Conservation (phyloP, 2,888 invertebrate species). For the Conus canariensis region DNA sequence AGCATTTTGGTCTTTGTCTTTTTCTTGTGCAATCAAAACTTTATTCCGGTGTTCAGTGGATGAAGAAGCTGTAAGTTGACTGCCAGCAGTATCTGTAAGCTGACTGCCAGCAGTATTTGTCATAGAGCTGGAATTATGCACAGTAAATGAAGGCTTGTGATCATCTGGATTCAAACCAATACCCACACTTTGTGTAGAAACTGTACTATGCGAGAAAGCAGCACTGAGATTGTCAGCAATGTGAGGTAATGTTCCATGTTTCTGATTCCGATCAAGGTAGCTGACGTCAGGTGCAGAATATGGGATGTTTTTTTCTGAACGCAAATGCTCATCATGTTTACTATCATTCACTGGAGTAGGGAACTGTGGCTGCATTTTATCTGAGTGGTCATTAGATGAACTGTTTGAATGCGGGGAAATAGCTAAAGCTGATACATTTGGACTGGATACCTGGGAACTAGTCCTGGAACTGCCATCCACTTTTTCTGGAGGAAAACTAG, state of each 20-base stretch:
- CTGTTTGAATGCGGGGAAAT: not conserved
- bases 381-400: not conserved
- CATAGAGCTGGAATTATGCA: not conserved
- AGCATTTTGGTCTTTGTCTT: not conserved
- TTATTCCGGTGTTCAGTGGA: not conserved
- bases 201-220: not conserved
- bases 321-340: not conserved
- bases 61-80: not conserved
- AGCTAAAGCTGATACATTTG: not conserved
- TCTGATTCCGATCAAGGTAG: not conserved
- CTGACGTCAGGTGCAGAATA: not conserved
- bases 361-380: not conserved
- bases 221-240: too few relatives aligned
- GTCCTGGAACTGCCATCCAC: not conserved
- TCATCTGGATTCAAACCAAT: not conserved
- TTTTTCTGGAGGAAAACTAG: not conserved
- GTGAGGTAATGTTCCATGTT: not conserved
- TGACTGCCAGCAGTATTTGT: not conserved
- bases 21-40: not conserved
- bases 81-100: not conserved
- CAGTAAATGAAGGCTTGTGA: not conserved
- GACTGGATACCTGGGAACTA: constrained; percentile 14
- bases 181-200: not conserved
- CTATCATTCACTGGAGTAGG: not conserved
- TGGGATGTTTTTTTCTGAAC: not conserved